Conservation (phyloP, 2,888 invertebrate species). For the Melanophora roralis region DNA sequence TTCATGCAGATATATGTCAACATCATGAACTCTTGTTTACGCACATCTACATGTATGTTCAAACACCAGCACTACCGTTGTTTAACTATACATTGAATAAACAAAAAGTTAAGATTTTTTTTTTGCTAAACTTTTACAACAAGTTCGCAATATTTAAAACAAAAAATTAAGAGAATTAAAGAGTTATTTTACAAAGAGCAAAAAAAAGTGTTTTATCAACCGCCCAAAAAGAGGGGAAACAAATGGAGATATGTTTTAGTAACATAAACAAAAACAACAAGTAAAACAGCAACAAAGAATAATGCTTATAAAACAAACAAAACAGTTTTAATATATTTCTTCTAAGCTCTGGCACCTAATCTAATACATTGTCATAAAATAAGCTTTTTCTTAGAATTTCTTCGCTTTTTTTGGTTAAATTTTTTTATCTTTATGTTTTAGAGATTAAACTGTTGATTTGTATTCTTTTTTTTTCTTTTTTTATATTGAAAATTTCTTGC, state of each 20-base stretch:
- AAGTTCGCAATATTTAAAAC: not conserved
- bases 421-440: not conserved
- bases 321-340: not conserved
- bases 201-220: constrained; percentile 8
- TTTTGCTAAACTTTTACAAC: not conserved
- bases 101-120: too few relatives aligned
- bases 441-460: constrained; percentile 17
- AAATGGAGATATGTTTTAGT: not conserved
- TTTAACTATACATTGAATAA: too few relatives aligned
- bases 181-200: not conserved
- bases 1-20: constrained; percentile 46
- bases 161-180: not conserved
- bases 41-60: too few relatives aligned
- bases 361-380: not conserved
- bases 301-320: not conserved
- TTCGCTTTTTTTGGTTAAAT: not conserved
- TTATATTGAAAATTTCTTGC: not conserved
- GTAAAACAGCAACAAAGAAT: not conserved
- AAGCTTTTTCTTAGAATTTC: not conserved
- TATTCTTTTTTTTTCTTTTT: constrained; percentile 17
- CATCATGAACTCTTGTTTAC: too few relatives aligned
- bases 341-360: not conserved
- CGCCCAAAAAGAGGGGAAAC: not conserved
- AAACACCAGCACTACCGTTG: too few relatives aligned
- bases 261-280: not conserved